Conservation (phyloP, 2,797 vertebrate genomes). For the Thripadectes ignobilis region DNA sequence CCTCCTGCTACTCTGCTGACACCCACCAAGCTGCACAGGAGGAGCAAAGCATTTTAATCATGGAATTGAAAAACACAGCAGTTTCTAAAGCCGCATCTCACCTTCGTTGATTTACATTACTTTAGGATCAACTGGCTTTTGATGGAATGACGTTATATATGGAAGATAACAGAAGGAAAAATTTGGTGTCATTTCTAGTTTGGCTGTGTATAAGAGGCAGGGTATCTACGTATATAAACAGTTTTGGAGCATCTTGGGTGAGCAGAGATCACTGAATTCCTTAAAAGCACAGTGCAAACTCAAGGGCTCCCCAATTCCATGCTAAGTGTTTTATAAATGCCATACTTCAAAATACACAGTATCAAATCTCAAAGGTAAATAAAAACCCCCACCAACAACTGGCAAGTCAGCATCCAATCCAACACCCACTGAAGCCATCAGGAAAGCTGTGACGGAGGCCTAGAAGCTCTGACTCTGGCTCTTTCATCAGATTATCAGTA, state of each 20-base stretch:
- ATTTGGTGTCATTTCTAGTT: neutral
- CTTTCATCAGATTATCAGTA: neutral
- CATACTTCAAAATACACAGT: neutral
- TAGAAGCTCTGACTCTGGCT: neutral
- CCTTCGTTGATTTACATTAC: conserved; percentile 29
- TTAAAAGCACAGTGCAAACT: neutral
- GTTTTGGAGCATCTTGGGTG: neutral
- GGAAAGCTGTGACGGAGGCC: neutral
- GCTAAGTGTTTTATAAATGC: neutral
- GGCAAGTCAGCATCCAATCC: neutral
- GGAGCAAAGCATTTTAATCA: conserved; percentile 63
- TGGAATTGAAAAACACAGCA: conserved; percentile 36
- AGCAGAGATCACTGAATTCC: neutral
- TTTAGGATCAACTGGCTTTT: neutral
- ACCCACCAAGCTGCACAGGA: conserved; percentile 59
- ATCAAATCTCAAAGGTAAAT: neutral
- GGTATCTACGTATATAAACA: neutral
- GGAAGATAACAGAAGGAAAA: neutral
- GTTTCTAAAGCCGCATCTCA: conserved; percentile 34
- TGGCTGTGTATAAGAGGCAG: neutral
- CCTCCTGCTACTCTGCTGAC: conserved; percentile 49
- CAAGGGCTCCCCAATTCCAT: neutral
- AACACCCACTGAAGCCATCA: neutral
- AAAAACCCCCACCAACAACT: neutral
- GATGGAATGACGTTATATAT: neutral